Evolutionary conservation across 2,888 invertebrate genomes (phyloP), one percentile per base, ranked within the genome.

Genomic region (Lamellibrachia columna): DNA sequence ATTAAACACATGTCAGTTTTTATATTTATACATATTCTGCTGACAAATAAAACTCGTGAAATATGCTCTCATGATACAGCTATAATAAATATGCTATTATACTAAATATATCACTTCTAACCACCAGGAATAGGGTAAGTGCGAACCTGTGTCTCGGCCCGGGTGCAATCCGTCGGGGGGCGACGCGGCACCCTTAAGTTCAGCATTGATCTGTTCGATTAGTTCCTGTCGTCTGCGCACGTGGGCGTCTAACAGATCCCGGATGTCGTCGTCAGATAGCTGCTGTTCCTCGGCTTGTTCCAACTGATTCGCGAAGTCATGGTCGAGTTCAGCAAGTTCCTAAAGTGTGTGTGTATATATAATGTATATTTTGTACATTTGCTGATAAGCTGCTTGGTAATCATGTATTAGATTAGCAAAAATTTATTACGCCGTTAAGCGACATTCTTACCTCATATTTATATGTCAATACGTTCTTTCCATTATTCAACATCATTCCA

Each of bases 221-320:
- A 75, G 15, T 75, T 75, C 75, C 75, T 75, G 75, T 75, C 75
- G 75, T 75, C 75, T 75, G 75, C 75, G 75, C 75, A 75, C 75
- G 75, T 75, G 75, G 15, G 75, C 22, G n/a, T 75, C 75, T 75
- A 75, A 15, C 75, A 75, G 75, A 15, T 75, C 1, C 22, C 75
- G 75, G 75, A 75, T 75, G 75, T 75, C 75, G 75, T 75, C 75
- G 75, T 75, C 75, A 15, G 75, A 75, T 1, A 75, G 22, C 6
- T 40, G 40, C 40, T 75, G 75, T 75, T 75, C 22, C 75, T 75
- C 22, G 11, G 75, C 75, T 75, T 15, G 75, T 75, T 75, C 22
- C 22, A 75, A 75, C 75, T 75, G 75, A n/a, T 75, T 75, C 22
- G 75, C 75, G 75, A 75, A 75, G 22, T 75, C 75, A 22, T 75